Base-by-base conservation (phyloP, 1,140 invertebrate genomes). In the Drosophila takahashii region DNA sequence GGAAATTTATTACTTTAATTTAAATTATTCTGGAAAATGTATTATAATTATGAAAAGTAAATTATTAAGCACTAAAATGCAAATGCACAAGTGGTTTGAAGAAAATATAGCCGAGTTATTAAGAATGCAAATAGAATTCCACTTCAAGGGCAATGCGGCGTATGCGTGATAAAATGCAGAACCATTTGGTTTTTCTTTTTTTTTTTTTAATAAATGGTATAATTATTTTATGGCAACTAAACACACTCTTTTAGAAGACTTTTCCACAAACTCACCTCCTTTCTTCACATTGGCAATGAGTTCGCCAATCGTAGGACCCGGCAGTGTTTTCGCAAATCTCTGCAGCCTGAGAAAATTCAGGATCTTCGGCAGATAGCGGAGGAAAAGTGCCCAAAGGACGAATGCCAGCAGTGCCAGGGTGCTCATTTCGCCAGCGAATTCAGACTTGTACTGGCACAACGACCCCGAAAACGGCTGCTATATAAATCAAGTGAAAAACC, bases 211-310 rank as follows among this genome's bases (percentile, higher is more conserved):
- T 39, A 11, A 6, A 32, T 29, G 4, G 27, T 4, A n/a, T 16
- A 2, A 60, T 29, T 13, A n/a, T n/a, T n/a, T n/a, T 16, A 34
- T 15, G 16, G 11, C 10, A 7, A 18, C 36, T n/a, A 3, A 13
- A 22, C 26, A 3, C 16, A 37, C 16, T 22, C 26, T n/a, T 22
- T 9, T 3, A 9, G 1, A 22, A 0, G 3, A 6, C 4, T 13
- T 4, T 37, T 18, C 27, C 4, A 13, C 7, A 1, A 2, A 81
- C 81, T 83, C 67, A 91, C 90, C 71, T 4, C 90, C 90, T 59
- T 91, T 91, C 18, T 91, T 91, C 0, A 83, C 79, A 72, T 87
- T 91, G 9, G 73, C 79, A 11, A 91, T 85, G 11, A 91, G 56
- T 42, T 91, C 90, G 16, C 70, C 41, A 5, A 91, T 50, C 10